Conservation (phyloP, 2,888 invertebrate species). For the Nesidiocoris tenuis region DNA sequence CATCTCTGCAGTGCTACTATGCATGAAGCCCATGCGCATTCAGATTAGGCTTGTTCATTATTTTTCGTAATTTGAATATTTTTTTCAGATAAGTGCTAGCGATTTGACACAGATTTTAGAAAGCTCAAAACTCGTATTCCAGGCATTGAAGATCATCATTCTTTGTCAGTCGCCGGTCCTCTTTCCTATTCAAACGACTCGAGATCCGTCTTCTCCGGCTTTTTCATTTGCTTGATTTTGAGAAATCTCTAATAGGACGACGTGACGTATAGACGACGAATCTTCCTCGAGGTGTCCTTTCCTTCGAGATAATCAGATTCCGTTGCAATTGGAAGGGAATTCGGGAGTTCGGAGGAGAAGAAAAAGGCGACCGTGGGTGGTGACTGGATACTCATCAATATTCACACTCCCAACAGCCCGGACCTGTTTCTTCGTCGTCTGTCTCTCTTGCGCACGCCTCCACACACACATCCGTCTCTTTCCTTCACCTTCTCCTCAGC, state of each 20-base stretch:
- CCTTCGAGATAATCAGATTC: constrained; percentile 49
- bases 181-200: too few relatives aligned
- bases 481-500: constrained; percentile 24
- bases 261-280: too few relatives aligned
- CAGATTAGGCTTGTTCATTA: too few relatives aligned
- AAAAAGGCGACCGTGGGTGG: constrained; percentile 35
- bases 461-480: constrained; percentile 43
- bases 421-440: not conserved
- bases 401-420: constrained; percentile 46
- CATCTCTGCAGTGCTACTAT: too few relatives aligned
- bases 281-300: constrained; percentile 42
- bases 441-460: constrained; percentile 24
- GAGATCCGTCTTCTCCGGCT: not conserved
- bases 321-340: constrained; percentile 38
- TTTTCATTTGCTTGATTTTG: not conserved
- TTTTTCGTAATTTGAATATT: too few relatives aligned
- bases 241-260: constrained; percentile 12
- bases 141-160: too few relatives aligned
- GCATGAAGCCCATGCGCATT: too few relatives aligned
- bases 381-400: constrained; percentile 47
- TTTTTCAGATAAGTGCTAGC: too few relatives aligned
- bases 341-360: constrained; percentile 6
- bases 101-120: too few relatives aligned
- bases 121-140: too few relatives aligned
- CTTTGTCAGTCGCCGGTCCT: too few relatives aligned